Percentiles rank a stretch among this genome's conserved stretches.
Conservation (phyloP, 2,888 invertebrate genomes). For the Torymus aiolomorphi region DNA sequence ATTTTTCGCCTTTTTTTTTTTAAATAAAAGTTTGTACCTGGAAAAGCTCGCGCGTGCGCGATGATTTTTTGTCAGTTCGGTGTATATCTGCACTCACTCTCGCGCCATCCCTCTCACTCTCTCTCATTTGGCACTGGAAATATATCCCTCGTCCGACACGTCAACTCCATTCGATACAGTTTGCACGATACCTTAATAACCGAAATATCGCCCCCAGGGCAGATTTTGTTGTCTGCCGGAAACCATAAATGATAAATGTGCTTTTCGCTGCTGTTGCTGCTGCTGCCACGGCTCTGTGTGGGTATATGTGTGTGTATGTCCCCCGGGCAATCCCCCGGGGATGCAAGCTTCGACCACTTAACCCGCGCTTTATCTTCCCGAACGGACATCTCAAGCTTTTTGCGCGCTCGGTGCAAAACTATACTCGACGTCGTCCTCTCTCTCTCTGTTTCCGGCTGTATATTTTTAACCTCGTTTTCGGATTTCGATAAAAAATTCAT, state of each 20-base stretch:
- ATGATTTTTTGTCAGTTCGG: constrained; percentile 27
- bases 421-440: constrained; percentile 13
- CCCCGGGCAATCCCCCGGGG: constrained; percentile 40
- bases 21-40: constrained; percentile 27
- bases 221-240: constrained; percentile 67
- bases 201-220: constrained; percentile 71
- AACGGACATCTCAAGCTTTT: constrained; percentile 55
- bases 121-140: constrained; percentile 23
- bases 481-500: constrained; percentile 39
- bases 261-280: constrained; percentile 63
- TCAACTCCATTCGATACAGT: constrained; percentile 60
- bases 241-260: constrained; percentile 69
- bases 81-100: no score
- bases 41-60: neutral
- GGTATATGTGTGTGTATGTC: neutral
- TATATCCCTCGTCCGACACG: constrained; percentile 42
- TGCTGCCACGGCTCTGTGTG: no score
- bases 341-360: constrained; percentile 58
- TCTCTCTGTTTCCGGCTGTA: constrained; percentile 2
- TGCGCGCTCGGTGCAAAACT: neutral
- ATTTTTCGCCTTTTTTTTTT: neutral
- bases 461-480: constrained; percentile 38
- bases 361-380: constrained; percentile 57
- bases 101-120: neutral
- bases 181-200: constrained; percentile 70